Conservation (phyloP, 2,797 vertebrate species). For the Coendou prehensilis region DNA sequence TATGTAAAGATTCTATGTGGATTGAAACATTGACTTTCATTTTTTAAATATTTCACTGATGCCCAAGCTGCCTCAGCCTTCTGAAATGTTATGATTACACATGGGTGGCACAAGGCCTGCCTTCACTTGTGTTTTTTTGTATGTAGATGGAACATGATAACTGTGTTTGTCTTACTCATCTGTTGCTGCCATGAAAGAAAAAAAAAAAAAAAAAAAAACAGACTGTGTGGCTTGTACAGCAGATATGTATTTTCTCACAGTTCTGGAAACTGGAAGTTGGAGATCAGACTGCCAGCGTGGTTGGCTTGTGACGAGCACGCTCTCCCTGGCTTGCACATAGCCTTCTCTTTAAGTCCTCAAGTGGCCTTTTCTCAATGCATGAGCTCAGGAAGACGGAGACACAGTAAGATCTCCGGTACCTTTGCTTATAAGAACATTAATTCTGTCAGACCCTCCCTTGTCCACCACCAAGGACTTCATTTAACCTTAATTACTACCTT, state of each 20-base stretch:
- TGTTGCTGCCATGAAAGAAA: not conserved
- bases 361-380: not conserved
- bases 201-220: not conserved
- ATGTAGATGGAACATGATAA: not conserved
- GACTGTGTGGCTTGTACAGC: not conserved
- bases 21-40: too few relatives aligned
- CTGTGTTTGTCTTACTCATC: not conserved
- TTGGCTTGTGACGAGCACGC: not conserved
- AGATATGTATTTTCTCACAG: not conserved
- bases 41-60: not conserved
- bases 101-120: not conserved
- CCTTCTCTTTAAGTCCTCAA: not conserved
- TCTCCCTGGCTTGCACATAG: not conserved
- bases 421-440: not conserved
- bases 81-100: not conserved
- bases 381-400: not conserved
- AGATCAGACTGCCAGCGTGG: not conserved
- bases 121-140: not conserved
- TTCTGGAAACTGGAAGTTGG: not conserved
- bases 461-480: not conserved
- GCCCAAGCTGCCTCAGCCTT: not conserved
- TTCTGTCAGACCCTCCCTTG: not conserved
- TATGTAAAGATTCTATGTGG: not conserved
- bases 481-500: not conserved
- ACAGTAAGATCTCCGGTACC: not conserved